Evolutionary conservation across 2,888 invertebrate genomes (phyloP).

Genomic region (Leptinotarsa haldemani): DNA sequence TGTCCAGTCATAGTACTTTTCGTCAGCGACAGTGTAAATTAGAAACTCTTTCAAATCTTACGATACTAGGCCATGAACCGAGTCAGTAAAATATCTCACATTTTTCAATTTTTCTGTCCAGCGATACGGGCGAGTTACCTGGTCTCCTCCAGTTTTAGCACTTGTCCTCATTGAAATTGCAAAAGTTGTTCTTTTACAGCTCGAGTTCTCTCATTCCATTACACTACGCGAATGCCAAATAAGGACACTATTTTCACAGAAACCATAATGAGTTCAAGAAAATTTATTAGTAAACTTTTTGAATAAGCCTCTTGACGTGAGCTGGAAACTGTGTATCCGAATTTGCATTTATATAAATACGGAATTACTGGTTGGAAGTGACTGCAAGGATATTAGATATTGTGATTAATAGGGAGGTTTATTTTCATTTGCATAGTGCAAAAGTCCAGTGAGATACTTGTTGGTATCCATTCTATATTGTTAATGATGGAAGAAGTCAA

Average conservation of each 20-base stretch:
- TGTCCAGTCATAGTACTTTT: too few species aligned
- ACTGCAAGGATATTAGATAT: background rate
- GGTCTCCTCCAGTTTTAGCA: conserved; percentile 20
- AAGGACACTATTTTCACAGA: conserved; percentile 39
- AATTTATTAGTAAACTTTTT: conserved; percentile 37
- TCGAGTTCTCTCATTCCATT: conserved; percentile 41
- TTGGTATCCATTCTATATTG: too few species aligned
- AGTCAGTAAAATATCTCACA: background rate
- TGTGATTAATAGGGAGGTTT: background rate
- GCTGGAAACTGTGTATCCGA: background rate
- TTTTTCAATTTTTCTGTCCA: background rate
- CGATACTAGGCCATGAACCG: too few species aligned
- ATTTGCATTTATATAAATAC: conserved; percentile 17
- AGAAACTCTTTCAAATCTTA: too few species aligned
- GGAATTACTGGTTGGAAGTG: background rate
- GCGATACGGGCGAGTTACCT: background rate
- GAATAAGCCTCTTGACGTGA: conserved; percentile 20
- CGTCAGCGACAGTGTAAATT: too few species aligned
- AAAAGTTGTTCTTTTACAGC: conserved; percentile 44
- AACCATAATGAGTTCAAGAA: conserved; percentile 39
- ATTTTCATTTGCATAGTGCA: too few species aligned
- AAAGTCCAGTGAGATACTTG: too few species aligned
- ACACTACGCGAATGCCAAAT: conserved; percentile 43
- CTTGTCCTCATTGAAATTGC: conserved; percentile 46
- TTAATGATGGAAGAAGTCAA: too few species aligned